phyloP scores from a whole-genome alignment of 2,888 invertebrate species.

The Chirona hameri region DNA sequence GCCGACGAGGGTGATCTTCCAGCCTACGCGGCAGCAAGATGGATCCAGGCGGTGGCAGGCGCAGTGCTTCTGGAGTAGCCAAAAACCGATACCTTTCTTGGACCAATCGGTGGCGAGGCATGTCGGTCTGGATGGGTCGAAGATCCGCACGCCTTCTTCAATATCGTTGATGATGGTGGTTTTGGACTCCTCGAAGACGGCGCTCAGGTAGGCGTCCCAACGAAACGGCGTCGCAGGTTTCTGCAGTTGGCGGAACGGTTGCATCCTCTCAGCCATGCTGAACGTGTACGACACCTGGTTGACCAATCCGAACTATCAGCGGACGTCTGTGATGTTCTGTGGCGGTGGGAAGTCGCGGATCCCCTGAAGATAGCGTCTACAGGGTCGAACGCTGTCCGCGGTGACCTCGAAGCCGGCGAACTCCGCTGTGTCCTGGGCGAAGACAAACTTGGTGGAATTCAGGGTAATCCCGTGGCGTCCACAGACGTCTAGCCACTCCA shows the following conservation, averaged over 20 bases:
- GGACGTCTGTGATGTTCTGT: constrained; percentile 30
- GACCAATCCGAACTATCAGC: background rate
- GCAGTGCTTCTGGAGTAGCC: constrained; percentile 27
- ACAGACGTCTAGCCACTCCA: background rate
- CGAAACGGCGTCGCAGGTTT: constrained; percentile 9
- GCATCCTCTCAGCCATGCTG: constrained; percentile 5
- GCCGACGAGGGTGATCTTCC: constrained; percentile 2
- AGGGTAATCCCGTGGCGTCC: background rate
- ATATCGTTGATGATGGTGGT: background rate
- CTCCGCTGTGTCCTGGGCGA: background rate
- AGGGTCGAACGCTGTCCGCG: background rate
- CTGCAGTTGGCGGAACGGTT: constrained; percentile 22
- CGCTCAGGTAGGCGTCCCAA: constrained; percentile 12
- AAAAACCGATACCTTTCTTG: background rate
- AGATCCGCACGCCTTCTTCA: background rate
- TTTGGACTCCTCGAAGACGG: constrained; percentile 32
- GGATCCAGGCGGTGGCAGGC: background rate
- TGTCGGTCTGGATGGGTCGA: constrained; percentile 9
- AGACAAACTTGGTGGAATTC: constrained; percentile 28
- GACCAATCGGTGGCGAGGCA: constrained; percentile 32
- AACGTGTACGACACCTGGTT: constrained; percentile 33
- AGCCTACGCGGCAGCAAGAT: constrained; percentile 2
- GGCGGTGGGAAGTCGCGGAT: constrained; percentile 31
- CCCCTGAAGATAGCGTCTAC: background rate
- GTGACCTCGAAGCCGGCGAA: constrained; percentile 31